Percentiles rank a stretch among this genome's conserved stretches.
Evolutionary conservation across 2,888 invertebrate genomes (phyloP).

Genomic region (Amphipyra berbera): DNA sequence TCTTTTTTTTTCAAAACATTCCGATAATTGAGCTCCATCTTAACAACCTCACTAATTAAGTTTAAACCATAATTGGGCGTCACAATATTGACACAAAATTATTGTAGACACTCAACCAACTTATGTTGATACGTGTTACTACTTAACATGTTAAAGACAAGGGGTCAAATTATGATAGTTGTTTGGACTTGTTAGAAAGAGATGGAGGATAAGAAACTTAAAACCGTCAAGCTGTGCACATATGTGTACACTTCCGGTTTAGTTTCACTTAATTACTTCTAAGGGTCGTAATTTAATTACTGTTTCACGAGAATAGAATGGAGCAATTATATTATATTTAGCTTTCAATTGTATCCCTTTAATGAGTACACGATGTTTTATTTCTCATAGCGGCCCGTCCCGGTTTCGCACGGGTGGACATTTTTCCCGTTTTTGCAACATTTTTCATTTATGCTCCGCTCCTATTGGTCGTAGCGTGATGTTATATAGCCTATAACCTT

Average conservation of each 20-base stretch:
- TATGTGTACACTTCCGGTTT: conserved; percentile 76
- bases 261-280: conserved; percentile 74
- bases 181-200: conserved; percentile 24
- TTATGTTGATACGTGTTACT: conserved; percentile 16
- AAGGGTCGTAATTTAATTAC: conserved; percentile 75
- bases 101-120: conserved; percentile 35
- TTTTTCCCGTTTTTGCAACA: too few species aligned
- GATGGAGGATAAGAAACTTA: conserved; percentile 65
- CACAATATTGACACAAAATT: conserved; percentile 63
- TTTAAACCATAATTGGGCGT: conserved; percentile 59
- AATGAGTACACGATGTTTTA: neutral
- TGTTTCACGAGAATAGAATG: conserved; percentile 53
- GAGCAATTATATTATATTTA: conserved; percentile 37
- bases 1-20: conserved; percentile 26
- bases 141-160: neutral
- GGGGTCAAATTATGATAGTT: conserved; percentile 35
- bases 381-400: too few species aligned
- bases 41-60: conserved; percentile 63
- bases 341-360: conserved; percentile 7
- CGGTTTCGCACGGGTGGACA: too few species aligned
- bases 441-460: too few species aligned
- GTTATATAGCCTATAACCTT: too few species aligned
- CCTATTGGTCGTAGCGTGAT: too few species aligned
- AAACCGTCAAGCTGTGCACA: conserved; percentile 81
- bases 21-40: conserved; percentile 44